Percentiles rank a stretch among this genome's conserved stretches.
phyloP scores from a whole-genome alignment of 2,797 vertebrate species.

The Menidia menidia region DNA sequence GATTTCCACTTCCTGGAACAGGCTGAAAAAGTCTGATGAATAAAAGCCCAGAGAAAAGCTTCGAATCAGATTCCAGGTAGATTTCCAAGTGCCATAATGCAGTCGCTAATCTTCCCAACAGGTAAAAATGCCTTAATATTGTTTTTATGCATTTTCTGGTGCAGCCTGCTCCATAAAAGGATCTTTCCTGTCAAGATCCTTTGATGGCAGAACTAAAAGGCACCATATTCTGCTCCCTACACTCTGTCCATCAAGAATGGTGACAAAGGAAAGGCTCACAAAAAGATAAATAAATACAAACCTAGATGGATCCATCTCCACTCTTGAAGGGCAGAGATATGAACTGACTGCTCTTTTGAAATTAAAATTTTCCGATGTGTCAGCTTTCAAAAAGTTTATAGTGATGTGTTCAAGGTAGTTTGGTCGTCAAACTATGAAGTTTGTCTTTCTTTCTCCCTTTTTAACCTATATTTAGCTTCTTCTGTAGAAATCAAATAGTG shows the following conservation, averaged over 20 bases:
- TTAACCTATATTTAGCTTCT: slow-evolving; percentile 38
- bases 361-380: slow-evolving; percentile 61
- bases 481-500: slow-evolving; percentile 36
- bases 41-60: not conserved
- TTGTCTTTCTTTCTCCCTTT: not conserved
- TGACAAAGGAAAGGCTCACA: slow-evolving; percentile 34
- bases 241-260: slow-evolving; percentile 55
- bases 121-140: not conserved
- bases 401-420: slow-evolving; percentile 29
- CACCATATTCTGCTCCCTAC: slow-evolving; percentile 43
- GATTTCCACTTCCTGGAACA: not conserved
- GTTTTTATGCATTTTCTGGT: not conserved
- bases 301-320: slow-evolving; percentile 34
- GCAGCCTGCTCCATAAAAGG: slow-evolving; percentile 25
- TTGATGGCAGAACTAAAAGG: slow-evolving; percentile 68
- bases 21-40: not conserved
- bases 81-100: not conserved
- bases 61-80: not conserved
- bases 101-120: not conserved
- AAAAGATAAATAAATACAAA: not conserved
- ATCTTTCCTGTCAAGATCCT: slow-evolving; percentile 59
- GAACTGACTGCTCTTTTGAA: slow-evolving; percentile 66
- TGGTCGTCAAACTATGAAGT: slow-evolving; percentile 39
- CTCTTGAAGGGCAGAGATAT: slow-evolving; percentile 23
- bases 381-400: slow-evolving; percentile 34